Evolutionary conservation across 2,113 vertebrate genomes (phyloP).

Genomic region (Cyphomyrus discorhynchus): DNA sequence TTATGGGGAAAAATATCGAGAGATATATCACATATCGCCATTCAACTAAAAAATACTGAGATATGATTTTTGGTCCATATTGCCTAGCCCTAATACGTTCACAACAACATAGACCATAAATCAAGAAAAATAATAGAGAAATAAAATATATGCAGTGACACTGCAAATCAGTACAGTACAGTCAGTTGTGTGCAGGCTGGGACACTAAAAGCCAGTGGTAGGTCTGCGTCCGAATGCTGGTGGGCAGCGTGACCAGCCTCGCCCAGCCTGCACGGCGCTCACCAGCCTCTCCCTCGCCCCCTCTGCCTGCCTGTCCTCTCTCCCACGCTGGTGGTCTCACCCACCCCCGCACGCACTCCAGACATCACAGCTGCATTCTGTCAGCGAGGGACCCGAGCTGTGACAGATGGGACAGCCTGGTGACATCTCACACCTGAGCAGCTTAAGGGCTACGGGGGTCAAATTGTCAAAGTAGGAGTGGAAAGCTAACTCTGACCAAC

Average conservation of each 20-base stretch:
- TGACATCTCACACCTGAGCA: constrained; percentile 23
- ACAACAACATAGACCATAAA: background rate
- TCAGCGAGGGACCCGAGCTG: constrained; percentile 15
- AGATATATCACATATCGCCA: too few relatives aligned
- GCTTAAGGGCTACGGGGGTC: background rate
- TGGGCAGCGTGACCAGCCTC: background rate
- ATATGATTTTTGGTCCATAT: too few relatives aligned
- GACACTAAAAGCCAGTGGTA: background rate
- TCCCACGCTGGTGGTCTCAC: background rate
- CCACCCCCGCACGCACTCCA: background rate
- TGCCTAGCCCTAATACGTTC: background rate
- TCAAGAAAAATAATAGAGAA: background rate
- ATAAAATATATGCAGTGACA: background rate
- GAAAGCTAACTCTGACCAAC: background rate
- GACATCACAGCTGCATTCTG: constrained; percentile 43
- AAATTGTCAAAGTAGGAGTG: constrained; percentile 16
- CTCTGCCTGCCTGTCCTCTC: background rate
- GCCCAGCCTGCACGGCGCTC: background rate
- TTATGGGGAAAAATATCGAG: too few relatives aligned
- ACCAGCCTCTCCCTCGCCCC: background rate
- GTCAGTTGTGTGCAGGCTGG: background rate
- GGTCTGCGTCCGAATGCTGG: background rate
- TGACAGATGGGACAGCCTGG: constrained; percentile 17
- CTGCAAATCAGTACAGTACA: background rate
- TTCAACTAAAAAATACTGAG: too few relatives aligned